Percentiles rank a stretch among this genome's conserved stretches.
Evolutionary conservation across 2,888 invertebrate species (phyloP).

Genomic region (Oligia fasciuncula): DNA sequence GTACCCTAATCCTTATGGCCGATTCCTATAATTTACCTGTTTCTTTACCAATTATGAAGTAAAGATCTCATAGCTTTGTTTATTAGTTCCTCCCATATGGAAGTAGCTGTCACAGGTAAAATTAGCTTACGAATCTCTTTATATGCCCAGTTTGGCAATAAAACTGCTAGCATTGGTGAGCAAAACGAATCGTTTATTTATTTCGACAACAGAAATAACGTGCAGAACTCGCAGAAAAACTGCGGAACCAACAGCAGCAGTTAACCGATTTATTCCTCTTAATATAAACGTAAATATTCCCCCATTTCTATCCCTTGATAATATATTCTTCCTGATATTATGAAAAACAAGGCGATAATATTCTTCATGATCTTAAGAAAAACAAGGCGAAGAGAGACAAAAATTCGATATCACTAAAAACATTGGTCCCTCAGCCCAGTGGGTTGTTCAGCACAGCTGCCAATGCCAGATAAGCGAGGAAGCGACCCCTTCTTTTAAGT

Average conservation of each 20-base stretch:
- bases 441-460: slow-evolving; percentile 83
- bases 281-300: slow-evolving; percentile 32
- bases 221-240: neutral
- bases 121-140: too few relatives aligned
- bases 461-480: slow-evolving; percentile 83
- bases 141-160: too few relatives aligned
- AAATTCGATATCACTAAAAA: slow-evolving; percentile 61
- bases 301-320: slow-evolving; percentile 34
- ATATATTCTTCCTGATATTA: slow-evolving; percentile 29
- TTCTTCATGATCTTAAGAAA: slow-evolving; percentile 40
- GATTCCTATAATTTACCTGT: too few relatives aligned
- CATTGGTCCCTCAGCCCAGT: slow-evolving; percentile 60
- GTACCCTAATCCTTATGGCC: too few relatives aligned
- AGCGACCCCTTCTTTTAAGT: slow-evolving; percentile 84
- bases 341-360: slow-evolving; percentile 37
- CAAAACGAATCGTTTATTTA: too few relatives aligned
- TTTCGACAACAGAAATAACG: too few relatives aligned
- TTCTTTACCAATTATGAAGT: too few relatives aligned
- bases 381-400: slow-evolving; percentile 39
- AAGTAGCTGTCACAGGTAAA: too few relatives aligned
- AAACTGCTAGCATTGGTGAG: too few relatives aligned
- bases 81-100: too few relatives aligned
- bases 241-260: neutral
- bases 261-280: neutral
- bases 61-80: too few relatives aligned